Percentiles rank a stretch among this genome's conserved stretches.
Evolutionary conservation across 1,140 invertebrate genomes (phyloP).

Genomic region (Euura lappo): DNA sequence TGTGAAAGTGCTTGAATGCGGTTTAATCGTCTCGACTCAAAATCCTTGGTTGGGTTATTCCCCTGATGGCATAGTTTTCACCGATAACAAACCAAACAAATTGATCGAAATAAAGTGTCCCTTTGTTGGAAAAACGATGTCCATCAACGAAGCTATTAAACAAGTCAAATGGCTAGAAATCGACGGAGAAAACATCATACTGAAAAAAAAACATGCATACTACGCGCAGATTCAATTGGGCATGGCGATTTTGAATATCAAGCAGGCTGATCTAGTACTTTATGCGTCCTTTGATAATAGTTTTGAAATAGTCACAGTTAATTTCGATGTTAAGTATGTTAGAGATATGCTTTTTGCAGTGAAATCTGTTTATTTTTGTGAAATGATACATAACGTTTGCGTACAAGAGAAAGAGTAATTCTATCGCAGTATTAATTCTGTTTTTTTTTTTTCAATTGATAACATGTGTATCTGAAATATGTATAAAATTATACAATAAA

Average conservation of each 20-base stretch:
- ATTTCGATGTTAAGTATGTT: slow-evolving; percentile 8
- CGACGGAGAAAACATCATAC: background rate
- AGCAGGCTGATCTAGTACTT: slow-evolving; percentile 12
- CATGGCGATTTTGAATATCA: slow-evolving; percentile 21
- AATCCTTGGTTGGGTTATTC: slow-evolving; percentile 13
- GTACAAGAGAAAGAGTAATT: background rate
- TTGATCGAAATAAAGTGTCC: slow-evolving; percentile 12
- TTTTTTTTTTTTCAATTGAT: background rate
- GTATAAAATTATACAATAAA: background rate
- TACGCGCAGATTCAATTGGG: slow-evolving; percentile 19
- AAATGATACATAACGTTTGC: slow-evolving; percentile 18
- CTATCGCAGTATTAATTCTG: background rate
- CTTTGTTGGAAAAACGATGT: background rate
- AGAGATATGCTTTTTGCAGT: slow-evolving; percentile 4
- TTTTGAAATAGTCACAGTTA: slow-evolving; percentile 1
- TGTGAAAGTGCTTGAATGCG: background rate
- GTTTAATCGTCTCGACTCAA: slow-evolving; percentile 1
- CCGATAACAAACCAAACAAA: slow-evolving; percentile 2
- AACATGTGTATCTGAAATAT: background rate
- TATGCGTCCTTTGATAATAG: slow-evolving; percentile 16
- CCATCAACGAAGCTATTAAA: background rate
- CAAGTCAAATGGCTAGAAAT: slow-evolving; percentile 7
- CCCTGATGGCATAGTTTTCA: slow-evolving; percentile 12
- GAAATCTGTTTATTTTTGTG: slow-evolving; percentile 9
- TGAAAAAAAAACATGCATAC: slow-evolving; percentile 18